phyloP scores from a whole-genome alignment of 2,888 invertebrate species.

The Pseudococcus longispinus region DNA sequence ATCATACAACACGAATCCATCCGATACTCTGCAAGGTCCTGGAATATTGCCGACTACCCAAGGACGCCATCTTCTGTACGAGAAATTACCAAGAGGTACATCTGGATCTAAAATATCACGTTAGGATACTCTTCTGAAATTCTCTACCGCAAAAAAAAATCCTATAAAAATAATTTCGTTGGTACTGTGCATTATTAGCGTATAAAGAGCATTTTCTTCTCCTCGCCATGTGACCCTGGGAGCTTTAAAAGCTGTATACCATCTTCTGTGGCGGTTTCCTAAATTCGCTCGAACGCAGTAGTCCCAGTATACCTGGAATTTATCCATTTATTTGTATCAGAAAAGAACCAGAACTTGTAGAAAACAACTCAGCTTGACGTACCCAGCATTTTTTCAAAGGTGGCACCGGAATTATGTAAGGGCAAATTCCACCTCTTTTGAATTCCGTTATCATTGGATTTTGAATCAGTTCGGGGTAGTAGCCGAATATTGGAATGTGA shows the following conservation, averaged over 20 bases:
- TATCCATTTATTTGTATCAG: too few relatives aligned
- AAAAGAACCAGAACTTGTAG: not conserved
- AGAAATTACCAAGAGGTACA: slow-evolving; percentile 9
- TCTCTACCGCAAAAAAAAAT: not conserved
- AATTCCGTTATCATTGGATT: not conserved
- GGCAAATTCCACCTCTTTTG: slow-evolving; percentile 3
- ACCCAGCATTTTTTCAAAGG: not conserved
- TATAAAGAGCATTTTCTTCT: not conserved
- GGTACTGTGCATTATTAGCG: not conserved
- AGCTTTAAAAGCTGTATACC: not conserved
- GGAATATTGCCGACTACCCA: slow-evolving; percentile 7
- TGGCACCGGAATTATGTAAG: not conserved
- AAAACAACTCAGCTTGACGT: not conserved
- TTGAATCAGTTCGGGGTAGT: not conserved
- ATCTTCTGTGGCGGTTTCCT: slow-evolving; percentile 15
- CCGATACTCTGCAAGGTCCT: not conserved
- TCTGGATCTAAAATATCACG: not conserved
- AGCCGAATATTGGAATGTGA: not conserved
- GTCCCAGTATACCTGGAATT: slow-evolving; percentile 6
- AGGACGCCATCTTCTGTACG: not conserved
- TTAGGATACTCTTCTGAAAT: not conserved
- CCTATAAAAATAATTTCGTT: too few relatives aligned
- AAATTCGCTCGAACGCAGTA: not conserved
- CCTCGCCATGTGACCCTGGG: not conserved
- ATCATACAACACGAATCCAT: not conserved